Evolutionary conservation across 2,888 invertebrate genomes (phyloP).

Genomic region (Hoplodrina blanda): DNA sequence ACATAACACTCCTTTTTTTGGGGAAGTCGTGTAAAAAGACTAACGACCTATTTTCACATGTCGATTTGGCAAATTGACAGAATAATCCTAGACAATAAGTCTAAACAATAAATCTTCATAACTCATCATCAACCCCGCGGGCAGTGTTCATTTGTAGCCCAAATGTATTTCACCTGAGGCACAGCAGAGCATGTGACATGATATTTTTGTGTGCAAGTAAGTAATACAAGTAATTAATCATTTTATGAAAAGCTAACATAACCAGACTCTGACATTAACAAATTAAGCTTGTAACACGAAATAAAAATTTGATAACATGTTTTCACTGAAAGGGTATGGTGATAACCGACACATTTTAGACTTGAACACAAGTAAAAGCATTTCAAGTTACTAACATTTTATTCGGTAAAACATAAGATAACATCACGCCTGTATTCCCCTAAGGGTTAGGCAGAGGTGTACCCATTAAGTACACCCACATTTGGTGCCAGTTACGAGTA

Average conservation of each 20-base stretch:
- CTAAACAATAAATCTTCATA: too few species aligned
- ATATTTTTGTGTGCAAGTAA: slow-evolving; percentile 20
- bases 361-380: slow-evolving; percentile 16
- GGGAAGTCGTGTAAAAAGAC: too few species aligned
- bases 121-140: not conserved
- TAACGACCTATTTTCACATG: too few species aligned
- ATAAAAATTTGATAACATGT: slow-evolving; percentile 7
- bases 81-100: too few species aligned
- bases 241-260: slow-evolving; percentile 13
- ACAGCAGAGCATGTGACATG: slow-evolving; percentile 3
- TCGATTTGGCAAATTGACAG: not conserved
- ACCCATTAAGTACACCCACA: too few species aligned
- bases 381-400: not conserved
- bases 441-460: too few species aligned
- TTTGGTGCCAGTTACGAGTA: too few species aligned
- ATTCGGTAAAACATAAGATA: not conserved
- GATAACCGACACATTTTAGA: not conserved
- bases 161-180: slow-evolving; percentile 6
- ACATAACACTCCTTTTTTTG: too few species aligned
- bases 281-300: slow-evolving; percentile 17
- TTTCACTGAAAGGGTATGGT: slow-evolving; percentile 4
- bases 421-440: too few species aligned
- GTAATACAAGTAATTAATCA: slow-evolving; percentile 39
- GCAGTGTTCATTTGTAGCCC: slow-evolving; percentile 4
- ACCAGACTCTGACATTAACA: slow-evolving; percentile 29